Conservation (phyloP, 1,140 invertebrate genomes). For the Drosophila bipectinata region DNA sequence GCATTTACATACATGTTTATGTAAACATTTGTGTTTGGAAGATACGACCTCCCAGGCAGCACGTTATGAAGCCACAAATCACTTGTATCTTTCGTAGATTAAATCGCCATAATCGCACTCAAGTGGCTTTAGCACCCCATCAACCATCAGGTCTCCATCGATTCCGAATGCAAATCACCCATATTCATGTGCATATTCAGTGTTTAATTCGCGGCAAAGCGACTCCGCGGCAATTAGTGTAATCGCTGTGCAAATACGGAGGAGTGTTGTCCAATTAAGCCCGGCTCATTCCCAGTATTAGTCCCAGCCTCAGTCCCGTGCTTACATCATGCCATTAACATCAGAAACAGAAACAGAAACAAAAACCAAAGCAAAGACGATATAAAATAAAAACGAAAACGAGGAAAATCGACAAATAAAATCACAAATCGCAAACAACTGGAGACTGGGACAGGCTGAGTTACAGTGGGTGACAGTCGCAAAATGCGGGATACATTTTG, state of each 20-base stretch:
- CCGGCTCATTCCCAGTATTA: slow-evolving; percentile 32
- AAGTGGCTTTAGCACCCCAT: slow-evolving; percentile 34
- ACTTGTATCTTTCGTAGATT: slow-evolving; percentile 11
- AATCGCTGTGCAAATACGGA: slow-evolving; percentile 47
- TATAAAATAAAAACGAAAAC: slow-evolving; percentile 46
- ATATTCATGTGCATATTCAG: slow-evolving; percentile 36
- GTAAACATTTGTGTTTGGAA: too few species aligned
- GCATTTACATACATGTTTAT: too few species aligned
- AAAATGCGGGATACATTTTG: neutral
- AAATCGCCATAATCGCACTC: slow-evolving; percentile 14
- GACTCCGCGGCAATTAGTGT: slow-evolving; percentile 48
- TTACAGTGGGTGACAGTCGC: slow-evolving; percentile 27
- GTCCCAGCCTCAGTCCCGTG: slow-evolving; percentile 23
- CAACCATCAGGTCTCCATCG: slow-evolving; percentile 13
- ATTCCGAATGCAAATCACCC: slow-evolving; percentile 37
- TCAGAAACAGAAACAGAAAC: slow-evolving; percentile 36
- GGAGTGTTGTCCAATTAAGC: slow-evolving; percentile 55
- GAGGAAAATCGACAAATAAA: slow-evolving; percentile 55
- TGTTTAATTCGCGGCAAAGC: slow-evolving; percentile 33
- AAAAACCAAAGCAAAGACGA: slow-evolving; percentile 38
- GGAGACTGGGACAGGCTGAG: slow-evolving; percentile 27
- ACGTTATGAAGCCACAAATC: neutral
- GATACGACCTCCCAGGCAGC: too few species aligned
- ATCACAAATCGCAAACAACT: slow-evolving; percentile 54
- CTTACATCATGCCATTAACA: slow-evolving; percentile 52